phyloP scores from a whole-genome alignment of 35 echinoderm and acorn worm species.

The Chiridota heheva region DNA sequence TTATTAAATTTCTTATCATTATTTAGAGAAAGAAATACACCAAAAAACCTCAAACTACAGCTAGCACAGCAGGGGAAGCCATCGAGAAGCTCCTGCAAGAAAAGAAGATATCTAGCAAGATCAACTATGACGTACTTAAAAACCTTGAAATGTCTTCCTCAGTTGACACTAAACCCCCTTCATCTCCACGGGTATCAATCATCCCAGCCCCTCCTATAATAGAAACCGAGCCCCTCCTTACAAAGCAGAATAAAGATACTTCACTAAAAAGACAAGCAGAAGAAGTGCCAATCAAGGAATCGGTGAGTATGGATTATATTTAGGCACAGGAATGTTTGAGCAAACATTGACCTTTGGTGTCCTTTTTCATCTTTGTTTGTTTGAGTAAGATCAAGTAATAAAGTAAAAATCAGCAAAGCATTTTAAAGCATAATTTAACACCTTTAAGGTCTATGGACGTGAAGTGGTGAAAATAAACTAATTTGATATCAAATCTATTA shows the following conservation, averaged over 20 bases:
- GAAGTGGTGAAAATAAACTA: no score
- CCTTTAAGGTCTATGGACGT: no score
- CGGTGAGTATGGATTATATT: neutral
- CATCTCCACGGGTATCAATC: neutral
- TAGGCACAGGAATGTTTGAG: neutral
- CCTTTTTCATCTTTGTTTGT: no score
- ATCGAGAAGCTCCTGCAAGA: slow-evolving; percentile 94
- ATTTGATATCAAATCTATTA: no score
- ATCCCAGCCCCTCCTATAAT: neutral
- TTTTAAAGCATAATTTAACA: no score
- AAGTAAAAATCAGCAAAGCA: no score
- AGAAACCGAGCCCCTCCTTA: neutral
- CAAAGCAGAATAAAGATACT: neutral
- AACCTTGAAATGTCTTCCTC: slow-evolving; percentile 59
- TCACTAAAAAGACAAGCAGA: neutral
- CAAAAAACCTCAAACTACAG: slow-evolving; percentile 69
- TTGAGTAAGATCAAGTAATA: no score
- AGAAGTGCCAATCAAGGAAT: neutral
- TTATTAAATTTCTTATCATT: no score
- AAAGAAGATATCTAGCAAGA: slow-evolving; percentile 98
- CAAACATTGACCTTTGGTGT: no score
- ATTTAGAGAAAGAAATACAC: slow-evolving; percentile 73
- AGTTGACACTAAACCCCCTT: neutral
- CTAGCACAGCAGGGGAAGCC: slow-evolving; percentile 93
- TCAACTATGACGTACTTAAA: slow-evolving; percentile 92